A percentile compares a stretch with the other conserved stretches of the same genome.
Conservation (phyloP, 2,888 invertebrate genomes). For the Keiferia lycopersicella region DNA sequence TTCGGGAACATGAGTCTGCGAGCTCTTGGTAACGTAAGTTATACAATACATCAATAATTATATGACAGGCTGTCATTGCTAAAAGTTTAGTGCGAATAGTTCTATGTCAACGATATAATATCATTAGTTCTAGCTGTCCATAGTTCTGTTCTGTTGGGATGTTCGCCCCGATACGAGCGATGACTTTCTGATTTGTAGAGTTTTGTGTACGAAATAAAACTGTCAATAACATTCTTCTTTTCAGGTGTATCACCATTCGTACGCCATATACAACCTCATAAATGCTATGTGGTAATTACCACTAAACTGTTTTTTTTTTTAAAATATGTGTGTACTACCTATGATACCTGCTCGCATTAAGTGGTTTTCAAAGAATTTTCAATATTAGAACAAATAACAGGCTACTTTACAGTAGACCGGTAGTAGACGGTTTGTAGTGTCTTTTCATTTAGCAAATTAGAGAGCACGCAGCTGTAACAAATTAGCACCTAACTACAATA, state of each 20-base stretch:
- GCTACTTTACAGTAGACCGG: neutral
- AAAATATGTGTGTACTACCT: no score
- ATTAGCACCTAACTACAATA: neutral
- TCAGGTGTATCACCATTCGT: constrained; percentile 39
- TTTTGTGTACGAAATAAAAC: no score
- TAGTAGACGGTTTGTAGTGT: no score
- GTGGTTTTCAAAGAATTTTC: neutral
- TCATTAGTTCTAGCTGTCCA: no score
- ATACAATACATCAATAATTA: no score
- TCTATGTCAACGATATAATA: no score
- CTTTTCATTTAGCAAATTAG: constrained; percentile 5
- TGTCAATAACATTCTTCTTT: constrained; percentile 30
- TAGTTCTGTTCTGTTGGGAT: no score
- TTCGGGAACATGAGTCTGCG: neutral
- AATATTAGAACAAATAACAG: neutral
- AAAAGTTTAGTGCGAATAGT: no score
- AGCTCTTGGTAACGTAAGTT: neutral
- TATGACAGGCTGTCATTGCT: constrained; percentile 46
- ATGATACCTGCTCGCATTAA: no score
- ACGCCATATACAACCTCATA: constrained; percentile 39
- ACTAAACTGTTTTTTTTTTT: no score
- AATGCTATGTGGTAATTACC: constrained; percentile 34
- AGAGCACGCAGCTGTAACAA: constrained; percentile 1
- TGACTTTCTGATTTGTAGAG: no score
- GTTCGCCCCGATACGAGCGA: no score